Conservation (phyloP, 2,113 vertebrate genomes). For the Peromyscus maniculatus region DNA sequence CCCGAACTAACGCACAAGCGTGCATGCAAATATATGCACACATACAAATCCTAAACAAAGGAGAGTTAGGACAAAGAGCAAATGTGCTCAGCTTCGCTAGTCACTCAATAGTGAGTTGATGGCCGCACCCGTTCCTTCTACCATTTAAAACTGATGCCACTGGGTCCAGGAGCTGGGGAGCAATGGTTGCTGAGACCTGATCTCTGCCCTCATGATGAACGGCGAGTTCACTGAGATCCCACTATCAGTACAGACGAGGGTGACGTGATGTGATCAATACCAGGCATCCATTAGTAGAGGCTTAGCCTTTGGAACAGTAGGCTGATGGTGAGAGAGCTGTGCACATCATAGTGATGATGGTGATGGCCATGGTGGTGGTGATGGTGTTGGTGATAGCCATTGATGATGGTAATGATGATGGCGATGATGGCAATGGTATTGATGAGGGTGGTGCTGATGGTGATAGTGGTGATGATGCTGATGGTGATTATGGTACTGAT, state of each 20-base stretch:
- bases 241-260: neutral
- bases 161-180: neutral
- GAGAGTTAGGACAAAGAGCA: neutral
- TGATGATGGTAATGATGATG: neutral
- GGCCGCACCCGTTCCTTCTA: neutral
- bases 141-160: neutral
- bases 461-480: fast-evolving
- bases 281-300: neutral
- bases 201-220: neutral
- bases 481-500: neutral
- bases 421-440: fast-evolving
- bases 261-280: no score
- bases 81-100: neutral
- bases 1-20: neutral
- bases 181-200: neutral
- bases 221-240: neutral
- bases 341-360: neutral
- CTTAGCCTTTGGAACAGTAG: neutral
- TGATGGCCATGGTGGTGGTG: neutral
- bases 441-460: neutral
- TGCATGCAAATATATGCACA: neutral
- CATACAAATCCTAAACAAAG: neutral
- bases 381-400: neutral
- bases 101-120: neutral
- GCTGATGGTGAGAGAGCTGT: neutral